Evolutionary conservation across 2,113 vertebrate species (phyloP).

Genomic region (Pardalotus punctatus): DNA sequence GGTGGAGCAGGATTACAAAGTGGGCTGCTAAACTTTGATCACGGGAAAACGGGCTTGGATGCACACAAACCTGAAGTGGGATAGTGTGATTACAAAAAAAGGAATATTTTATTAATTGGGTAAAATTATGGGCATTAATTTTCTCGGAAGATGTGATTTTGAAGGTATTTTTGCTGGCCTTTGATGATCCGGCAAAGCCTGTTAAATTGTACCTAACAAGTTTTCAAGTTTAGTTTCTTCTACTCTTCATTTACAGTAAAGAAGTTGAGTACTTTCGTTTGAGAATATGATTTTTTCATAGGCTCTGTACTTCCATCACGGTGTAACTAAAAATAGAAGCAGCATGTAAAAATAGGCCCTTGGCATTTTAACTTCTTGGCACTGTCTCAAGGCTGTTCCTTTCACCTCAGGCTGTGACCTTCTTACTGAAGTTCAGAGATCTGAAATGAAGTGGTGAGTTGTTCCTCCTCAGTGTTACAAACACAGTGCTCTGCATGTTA

Average conservation of each 20-base stretch:
- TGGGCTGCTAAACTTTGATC: not conserved
- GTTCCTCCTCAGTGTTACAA: not conserved
- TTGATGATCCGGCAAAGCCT: not conserved
- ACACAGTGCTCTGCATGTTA: not conserved
- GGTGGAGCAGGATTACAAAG: not conserved
- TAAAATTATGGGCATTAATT: not conserved
- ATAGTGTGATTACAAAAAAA: not conserved
- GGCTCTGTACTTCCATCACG: not conserved
- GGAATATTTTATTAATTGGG: not conserved
- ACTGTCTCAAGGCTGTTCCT: constrained; percentile 3
- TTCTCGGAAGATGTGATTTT: not conserved
- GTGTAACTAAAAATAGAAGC: constrained; percentile 39
- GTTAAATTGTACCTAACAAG: not conserved
- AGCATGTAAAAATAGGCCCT: not conserved
- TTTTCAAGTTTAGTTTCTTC: not conserved
- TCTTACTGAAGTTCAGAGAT: constrained; percentile 17
- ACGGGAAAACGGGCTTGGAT: not conserved
- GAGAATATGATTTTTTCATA: not conserved
- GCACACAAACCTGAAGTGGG: not conserved
- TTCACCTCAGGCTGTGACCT: constrained; percentile 47
- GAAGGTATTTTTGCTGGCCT: not conserved
- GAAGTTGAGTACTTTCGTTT: not conserved
- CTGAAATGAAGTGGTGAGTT: not conserved
- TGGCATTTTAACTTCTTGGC: constrained; percentile 53
- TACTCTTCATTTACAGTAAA: not conserved